Evolutionary conservation across 2,113 vertebrate species (phyloP), one percentile per base, ranked within the genome.

Genomic region (Cinclus cinclus): DNA sequence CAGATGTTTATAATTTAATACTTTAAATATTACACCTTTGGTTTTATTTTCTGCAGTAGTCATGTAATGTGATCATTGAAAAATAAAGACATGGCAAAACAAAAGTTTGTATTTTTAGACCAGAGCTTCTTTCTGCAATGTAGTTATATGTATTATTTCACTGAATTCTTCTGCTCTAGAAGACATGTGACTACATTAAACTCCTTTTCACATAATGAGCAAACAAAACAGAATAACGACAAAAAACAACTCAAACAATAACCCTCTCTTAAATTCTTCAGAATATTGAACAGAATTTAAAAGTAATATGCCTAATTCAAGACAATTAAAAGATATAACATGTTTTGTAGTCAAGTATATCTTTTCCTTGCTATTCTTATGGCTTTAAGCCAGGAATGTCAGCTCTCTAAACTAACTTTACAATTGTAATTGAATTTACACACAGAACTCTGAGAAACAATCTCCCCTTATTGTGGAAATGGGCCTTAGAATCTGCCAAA

Each of bases 241-340:
- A 63, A 42, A 71, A 39, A 35, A 2, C 0, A 3, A 11, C 4
- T 46, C 4, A 41, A 41, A 79, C 6, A 60, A 44, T 17, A 65
- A n/a, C 20, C 2, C 0, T 1, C 31, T 11, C 6, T 21, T 24
- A n/a, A 37, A 59, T 74, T 79, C 6, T 56, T 80, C 15, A 42
- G 52, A 86, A 62, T 71, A 62, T 21, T 73, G 20, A 63, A 31
- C 15, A 58, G 27, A 78, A 73, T 49, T 68, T 47, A 31, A 58
- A 76, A 58, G 42, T 22, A 82, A 39, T 11, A 30, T 15, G 18
- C 25, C 8, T 60, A 9, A 82, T 44, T 68, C 44, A 53, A 37
- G n/a, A 74, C 5, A 58, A 7, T 44, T 4, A 17, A 58, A 92
- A 86, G 22, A 47, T 5, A 19, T 35, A 70, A 11, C 5, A 56